A percentile compares a stretch with the other conserved stretches of the same genome.
Conservation (phyloP, 1,140 invertebrate genomes). For the Pristionchus pacificus region DNA sequence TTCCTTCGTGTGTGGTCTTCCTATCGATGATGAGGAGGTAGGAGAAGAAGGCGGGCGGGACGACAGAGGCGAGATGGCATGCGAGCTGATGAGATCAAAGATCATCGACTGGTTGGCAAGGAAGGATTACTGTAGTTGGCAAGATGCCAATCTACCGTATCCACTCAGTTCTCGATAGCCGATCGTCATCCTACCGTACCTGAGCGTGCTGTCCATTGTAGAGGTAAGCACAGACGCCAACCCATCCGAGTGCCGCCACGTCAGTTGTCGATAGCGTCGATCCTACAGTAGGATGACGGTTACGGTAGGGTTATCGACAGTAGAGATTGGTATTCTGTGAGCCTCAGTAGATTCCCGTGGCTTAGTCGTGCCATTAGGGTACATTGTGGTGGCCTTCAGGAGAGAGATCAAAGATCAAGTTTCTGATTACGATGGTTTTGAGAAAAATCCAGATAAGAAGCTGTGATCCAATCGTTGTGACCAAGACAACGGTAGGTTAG, state of each 20-base stretch:
- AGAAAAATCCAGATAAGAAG: too few species aligned
- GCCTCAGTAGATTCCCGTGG: background rate
- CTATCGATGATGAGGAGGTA: background rate
- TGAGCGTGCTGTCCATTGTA: background rate
- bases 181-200: background rate
- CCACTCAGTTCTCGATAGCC: too few species aligned
- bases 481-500: too few species aligned
- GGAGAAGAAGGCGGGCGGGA: background rate
- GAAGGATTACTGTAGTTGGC: too few species aligned
- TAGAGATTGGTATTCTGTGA: background rate
- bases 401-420: too few species aligned
- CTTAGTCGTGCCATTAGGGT: background rate
- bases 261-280: background rate
- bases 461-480: too few species aligned
- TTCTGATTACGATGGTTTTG: too few species aligned
- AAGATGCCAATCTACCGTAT: too few species aligned
- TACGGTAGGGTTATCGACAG: background rate
- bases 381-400: background rate
- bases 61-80: background rate
- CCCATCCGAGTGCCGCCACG: background rate
- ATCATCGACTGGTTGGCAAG: too few species aligned
- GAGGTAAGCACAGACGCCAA: background rate
- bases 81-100: background rate
- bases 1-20: background rate
- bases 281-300: background rate